Percentiles rank a stretch among this genome's conserved stretches.
These are phyloP conservation scores for Pongo abelii DNA, from an alignment of 2,113 vertebrate species.

Conservation along the genomic window DNA sequence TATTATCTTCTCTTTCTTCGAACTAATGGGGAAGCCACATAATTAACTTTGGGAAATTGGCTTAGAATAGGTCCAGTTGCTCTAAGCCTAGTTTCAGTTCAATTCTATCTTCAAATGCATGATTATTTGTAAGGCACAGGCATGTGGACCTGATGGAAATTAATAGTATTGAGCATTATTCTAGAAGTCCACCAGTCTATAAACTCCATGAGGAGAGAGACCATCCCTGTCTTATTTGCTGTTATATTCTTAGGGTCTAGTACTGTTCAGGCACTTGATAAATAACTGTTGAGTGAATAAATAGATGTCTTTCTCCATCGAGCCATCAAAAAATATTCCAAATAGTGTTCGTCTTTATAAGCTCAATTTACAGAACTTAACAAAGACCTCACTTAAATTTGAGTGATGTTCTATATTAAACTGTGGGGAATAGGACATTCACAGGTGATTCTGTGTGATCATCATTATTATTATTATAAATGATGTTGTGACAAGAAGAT, in stretches of 20 bases:
- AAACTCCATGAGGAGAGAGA: not conserved
- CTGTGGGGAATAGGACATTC: not conserved
- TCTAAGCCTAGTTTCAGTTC: conserved; percentile 28
- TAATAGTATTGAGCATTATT: not conserved
- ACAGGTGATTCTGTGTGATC: conserved; percentile 15
- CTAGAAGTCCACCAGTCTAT: not conserved
- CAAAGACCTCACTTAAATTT: conserved; percentile 23
- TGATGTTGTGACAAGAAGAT: conserved; percentile 34
- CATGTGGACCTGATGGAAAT: not conserved
- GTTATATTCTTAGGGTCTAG: not conserved
- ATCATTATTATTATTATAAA: conserved; percentile 12
- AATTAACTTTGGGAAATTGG: conserved; percentile 41
- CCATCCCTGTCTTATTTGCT: not conserved
- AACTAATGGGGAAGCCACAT: conserved; percentile 48
- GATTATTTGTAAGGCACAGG: not conserved
- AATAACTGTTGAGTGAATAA: not conserved
- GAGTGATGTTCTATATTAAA: not conserved
- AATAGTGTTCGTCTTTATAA: not conserved
- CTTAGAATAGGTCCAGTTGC: conserved; percentile 8
- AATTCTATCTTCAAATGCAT: conserved; percentile 17
- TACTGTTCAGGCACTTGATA: not conserved
- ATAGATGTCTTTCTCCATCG: not conserved
- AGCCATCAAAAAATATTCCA: conserved; percentile 32
- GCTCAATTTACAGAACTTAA: conserved; percentile 17
- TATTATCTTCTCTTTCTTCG: conserved; percentile 43